Conservation (phyloP, 2,113 vertebrate genomes). For the Nannospalax galili region DNA sequence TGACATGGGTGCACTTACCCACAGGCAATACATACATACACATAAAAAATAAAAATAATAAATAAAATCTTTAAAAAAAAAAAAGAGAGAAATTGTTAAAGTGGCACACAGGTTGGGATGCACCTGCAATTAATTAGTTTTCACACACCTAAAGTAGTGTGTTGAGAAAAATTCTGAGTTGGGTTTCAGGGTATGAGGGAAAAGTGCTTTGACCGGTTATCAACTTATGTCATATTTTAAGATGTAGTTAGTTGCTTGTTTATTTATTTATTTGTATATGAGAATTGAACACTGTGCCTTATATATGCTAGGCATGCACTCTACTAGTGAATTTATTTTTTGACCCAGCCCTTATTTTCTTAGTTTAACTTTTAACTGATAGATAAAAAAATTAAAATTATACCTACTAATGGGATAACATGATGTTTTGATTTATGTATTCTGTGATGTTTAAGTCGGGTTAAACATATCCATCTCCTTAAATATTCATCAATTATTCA, state of each 20-base stretch:
- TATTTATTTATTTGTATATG: not conserved
- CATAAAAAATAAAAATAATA: too few species aligned
- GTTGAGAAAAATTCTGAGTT: not conserved
- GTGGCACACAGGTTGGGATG: not conserved
- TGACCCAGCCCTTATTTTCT: not conserved
- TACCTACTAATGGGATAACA: not conserved
- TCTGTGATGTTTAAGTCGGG: not conserved
- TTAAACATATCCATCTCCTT: not conserved
- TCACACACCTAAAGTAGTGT: not conserved
- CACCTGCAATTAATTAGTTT: not conserved
- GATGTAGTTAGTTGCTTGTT: not conserved
- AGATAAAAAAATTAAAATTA: not conserved
- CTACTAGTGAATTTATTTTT: not conserved
- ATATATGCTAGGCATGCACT: not conserved
- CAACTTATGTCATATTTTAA: slow-evolving; percentile 3
- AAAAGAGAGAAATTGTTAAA: too few species aligned
- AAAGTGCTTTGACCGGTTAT: not conserved
- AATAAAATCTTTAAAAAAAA: too few species aligned
- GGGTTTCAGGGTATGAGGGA: not conserved
- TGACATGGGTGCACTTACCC: too few species aligned
- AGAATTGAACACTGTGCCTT: not conserved
- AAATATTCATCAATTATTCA: not conserved
- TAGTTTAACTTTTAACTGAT: not conserved
- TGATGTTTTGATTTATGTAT: not conserved
- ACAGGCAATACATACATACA: too few species aligned